Percentiles rank a stretch among this genome's conserved stretches.
These are phyloP conservation scores for Callionymus lyra DNA, from an alignment of 2,113 vertebrate genomes.

Conservation along the genomic window DNA sequence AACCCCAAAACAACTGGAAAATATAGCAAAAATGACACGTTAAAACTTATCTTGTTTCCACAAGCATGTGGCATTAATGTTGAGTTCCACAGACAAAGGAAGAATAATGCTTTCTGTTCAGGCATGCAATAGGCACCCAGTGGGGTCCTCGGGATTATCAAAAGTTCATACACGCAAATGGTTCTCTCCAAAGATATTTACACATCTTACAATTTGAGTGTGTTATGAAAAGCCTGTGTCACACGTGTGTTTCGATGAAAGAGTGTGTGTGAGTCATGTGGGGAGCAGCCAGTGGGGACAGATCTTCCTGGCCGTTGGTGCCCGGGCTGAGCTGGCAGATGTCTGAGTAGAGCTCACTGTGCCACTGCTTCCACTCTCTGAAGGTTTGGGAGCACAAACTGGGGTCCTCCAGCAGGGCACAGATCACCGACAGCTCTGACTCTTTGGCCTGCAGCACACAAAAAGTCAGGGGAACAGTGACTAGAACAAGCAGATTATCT, in stretches of 20 bases:
- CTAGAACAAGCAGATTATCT: neutral
- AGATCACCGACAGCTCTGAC: conserved; percentile 75
- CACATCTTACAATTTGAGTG: conserved; percentile 67
- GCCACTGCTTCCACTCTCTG: conserved; percentile 83
- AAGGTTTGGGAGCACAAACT: conserved; percentile 80
- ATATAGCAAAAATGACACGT: conserved; percentile 39
- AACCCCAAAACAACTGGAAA: conserved; percentile 41
- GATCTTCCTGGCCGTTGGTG: conserved; percentile 73
- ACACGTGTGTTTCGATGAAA: conserved; percentile 85
- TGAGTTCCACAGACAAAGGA: conserved; percentile 69
- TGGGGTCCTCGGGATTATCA: conserved; percentile 72
- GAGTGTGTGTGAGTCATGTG: conserved; percentile 84
- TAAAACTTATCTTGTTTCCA: conserved; percentile 48
- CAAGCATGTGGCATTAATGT: conserved; percentile 58
- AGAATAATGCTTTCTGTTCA: conserved; percentile 75
- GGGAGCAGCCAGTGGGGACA: conserved; percentile 64
- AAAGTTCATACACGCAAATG: conserved; percentile 74
- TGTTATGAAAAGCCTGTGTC: conserved; percentile 53
- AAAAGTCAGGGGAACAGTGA: neutral
- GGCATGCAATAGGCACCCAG: conserved; percentile 85
- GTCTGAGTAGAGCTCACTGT: conserved; percentile 84
- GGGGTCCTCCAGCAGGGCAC: conserved; percentile 77
- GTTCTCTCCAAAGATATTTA: conserved; percentile 69
- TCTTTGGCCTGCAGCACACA: conserved; percentile 73
- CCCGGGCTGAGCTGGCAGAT: conserved; percentile 76